phyloP scores from a whole-genome alignment of 2,797 vertebrate species.

The Microctenopoma lineatum region DNA sequence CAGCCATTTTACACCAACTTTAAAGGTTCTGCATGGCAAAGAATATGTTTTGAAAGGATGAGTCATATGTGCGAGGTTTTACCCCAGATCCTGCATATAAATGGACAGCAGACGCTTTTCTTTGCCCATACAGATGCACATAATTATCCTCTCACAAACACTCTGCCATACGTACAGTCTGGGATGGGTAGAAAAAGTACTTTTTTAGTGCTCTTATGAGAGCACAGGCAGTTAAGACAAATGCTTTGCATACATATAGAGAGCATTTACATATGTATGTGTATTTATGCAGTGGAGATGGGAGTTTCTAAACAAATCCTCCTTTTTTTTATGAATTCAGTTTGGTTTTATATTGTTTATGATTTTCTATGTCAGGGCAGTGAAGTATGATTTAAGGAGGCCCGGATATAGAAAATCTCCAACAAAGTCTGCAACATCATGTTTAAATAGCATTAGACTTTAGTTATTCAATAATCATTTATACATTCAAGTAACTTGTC shows the following conservation, averaged over 20 bases:
- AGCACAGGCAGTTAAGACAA: conserved; percentile 48
- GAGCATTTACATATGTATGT: conserved; percentile 63
- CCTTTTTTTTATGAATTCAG: conserved; percentile 30
- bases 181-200: neutral
- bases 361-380: conserved; percentile 14
- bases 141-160: neutral
- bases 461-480: too few species aligned
- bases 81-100: too few species aligned
- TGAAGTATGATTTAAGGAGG: too few species aligned
- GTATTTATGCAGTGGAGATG: conserved; percentile 31
- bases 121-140: neutral
- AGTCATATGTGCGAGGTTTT: too few species aligned
- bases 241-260: conserved; percentile 48
- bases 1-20: neutral
- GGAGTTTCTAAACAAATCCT: neutral
- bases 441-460: too few species aligned
- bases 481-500: too few species aligned
- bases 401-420: too few species aligned
- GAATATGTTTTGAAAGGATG: neutral
- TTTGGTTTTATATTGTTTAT: conserved; percentile 26
- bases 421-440: too few species aligned
- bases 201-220: conserved; percentile 26
- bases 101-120: neutral
- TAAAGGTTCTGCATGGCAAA: neutral
- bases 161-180: neutral